Conservation (phyloP, 2,888 invertebrate genomes). For the Mamestra brassicae region DNA sequence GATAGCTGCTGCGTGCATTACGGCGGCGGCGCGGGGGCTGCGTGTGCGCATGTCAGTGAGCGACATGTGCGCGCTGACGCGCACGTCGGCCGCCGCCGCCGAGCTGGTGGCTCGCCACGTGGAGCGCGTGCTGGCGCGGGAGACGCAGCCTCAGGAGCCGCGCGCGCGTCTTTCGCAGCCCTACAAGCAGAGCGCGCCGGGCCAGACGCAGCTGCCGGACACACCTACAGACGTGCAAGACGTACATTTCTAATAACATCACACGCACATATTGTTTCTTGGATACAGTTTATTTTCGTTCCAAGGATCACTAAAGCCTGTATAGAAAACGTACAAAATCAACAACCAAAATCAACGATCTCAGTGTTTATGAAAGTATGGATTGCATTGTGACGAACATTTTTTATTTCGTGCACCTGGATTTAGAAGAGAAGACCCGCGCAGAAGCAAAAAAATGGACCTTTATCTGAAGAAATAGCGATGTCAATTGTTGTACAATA, state of each 20-base stretch:
- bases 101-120: slow-evolving; percentile 91
- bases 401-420: slow-evolving; percentile 85
- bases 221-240: slow-evolving; percentile 93
- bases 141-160: slow-evolving; percentile 88
- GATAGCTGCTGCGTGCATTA: slow-evolving; percentile 93
- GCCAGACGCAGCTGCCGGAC: slow-evolving; percentile 87
- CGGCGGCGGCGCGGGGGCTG: slow-evolving; percentile 92
- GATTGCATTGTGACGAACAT: slow-evolving; percentile 78
- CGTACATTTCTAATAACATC: slow-evolving; percentile 88
- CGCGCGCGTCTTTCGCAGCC: slow-evolving; percentile 77
- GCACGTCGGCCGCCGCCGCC: slow-evolving; percentile 87
- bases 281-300: slow-evolving; percentile 21
- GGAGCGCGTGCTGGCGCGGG: slow-evolving; percentile 91
- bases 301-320: slow-evolving; percentile 18
- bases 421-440: slow-evolving; percentile 72
- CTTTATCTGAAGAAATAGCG: slow-evolving; percentile 50
- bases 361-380: slow-evolving; percentile 75
- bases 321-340: slow-evolving; percentile 65
- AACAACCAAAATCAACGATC: slow-evolving; percentile 75
- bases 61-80: slow-evolving; percentile 86
- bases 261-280: slow-evolving; percentile 14
- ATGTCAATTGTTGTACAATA: slow-evolving; percentile 61
- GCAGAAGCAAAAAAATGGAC: slow-evolving; percentile 68
- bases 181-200: slow-evolving; percentile 79
- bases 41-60: slow-evolving; percentile 86